Evolutionary conservation across 1,140 invertebrate genomes (phyloP).

Genomic region (Gryllus bimaculatus): DNA sequence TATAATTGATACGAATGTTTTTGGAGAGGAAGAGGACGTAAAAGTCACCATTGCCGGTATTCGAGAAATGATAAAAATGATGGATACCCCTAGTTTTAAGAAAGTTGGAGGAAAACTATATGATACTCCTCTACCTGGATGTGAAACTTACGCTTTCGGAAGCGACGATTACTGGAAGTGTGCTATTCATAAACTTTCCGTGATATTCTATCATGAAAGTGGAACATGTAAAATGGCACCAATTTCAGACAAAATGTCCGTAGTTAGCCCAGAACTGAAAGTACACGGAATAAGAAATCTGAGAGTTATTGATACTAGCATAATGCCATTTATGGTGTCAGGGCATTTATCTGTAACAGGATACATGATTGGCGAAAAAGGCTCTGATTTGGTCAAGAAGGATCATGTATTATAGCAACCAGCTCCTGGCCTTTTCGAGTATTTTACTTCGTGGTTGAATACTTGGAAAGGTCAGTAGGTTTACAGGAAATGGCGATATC

Average conservation of each 20-base stretch:
- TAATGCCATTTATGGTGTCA: slow-evolving; percentile 30
- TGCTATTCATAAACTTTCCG: slow-evolving; percentile 28
- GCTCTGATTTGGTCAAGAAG: slow-evolving; percentile 35
- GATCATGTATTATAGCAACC: background rate
- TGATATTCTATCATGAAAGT: slow-evolving; percentile 40
- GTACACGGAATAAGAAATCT: slow-evolving; percentile 24
- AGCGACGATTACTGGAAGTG: slow-evolving; percentile 67
- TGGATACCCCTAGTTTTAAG: slow-evolving; percentile 43
- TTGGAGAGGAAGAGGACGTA: too few species aligned
- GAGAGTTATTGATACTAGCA: slow-evolving; percentile 26
- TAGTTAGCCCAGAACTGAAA: slow-evolving; percentile 44
- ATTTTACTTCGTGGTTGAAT: too few species aligned
- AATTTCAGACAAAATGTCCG: slow-evolving; percentile 37
- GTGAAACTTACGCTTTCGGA: slow-evolving; percentile 49
- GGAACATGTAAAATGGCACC: slow-evolving; percentile 42
- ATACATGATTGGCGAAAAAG: slow-evolving; percentile 46
- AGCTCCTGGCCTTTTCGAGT: too few species aligned
- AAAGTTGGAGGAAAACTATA: slow-evolving; percentile 48
- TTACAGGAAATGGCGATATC: too few species aligned
- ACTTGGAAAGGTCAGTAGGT: too few species aligned
- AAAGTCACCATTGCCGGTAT: too few species aligned
- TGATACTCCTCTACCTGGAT: slow-evolving; percentile 51
- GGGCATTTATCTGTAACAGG: slow-evolving; percentile 11
- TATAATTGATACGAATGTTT: too few species aligned
- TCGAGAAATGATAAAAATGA: too few species aligned